Evolutionary conservation across 2,888 invertebrate genomes (phyloP), one percentile per base, ranked within the genome.

Genomic region (Dione juno): DNA sequence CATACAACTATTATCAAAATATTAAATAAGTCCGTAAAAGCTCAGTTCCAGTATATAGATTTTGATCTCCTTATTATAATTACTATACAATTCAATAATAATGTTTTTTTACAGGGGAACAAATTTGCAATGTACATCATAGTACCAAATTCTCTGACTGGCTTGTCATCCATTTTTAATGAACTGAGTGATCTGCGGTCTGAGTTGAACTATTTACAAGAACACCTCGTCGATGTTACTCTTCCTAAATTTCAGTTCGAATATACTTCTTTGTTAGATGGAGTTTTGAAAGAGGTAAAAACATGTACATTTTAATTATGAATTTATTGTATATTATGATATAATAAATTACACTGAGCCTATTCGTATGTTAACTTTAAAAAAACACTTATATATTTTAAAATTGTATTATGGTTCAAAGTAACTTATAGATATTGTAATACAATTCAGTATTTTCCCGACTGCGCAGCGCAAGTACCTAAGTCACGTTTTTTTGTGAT

Each of bases 221-320:
- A 94, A 68, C 83, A 90, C 5, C 84, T 91, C 1, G 95, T 96
- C 0, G 94, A 95, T 69, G 94, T 97, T 1, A 93, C 92, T 9
- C 80, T 97, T 58, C 97, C 97, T 0, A 96, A 95, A 84, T 97
- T 97, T 85, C 94, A 95, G 79, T 96, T 97, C 76, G 95, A 96
- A 65, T 96, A 94, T 76, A 94, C 95, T 50, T 94, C 95, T 14
- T 92, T 94, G 57, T 87, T 96, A 65, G 94, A 95, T 57, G 88
- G 94, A 0, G 87, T 94, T 53, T 84, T 96, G 9, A 93, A 93
- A 84, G 93, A 95, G 86, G 96, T 96, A 86, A 87, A 81, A 73
- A 35, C 6, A 8, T 41, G n/a, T 41, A 21, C n/a, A 8, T 58
- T n/a, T 2, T 21, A 0, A 9, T 48, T 45, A 45, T 28, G n/a